Percentiles rank a stretch among this genome's conserved stretches.
These are phyloP conservation scores for Grammatotria lemairii DNA, from an alignment of 2,113 vertebrate genomes.

Conservation along the genomic window DNA sequence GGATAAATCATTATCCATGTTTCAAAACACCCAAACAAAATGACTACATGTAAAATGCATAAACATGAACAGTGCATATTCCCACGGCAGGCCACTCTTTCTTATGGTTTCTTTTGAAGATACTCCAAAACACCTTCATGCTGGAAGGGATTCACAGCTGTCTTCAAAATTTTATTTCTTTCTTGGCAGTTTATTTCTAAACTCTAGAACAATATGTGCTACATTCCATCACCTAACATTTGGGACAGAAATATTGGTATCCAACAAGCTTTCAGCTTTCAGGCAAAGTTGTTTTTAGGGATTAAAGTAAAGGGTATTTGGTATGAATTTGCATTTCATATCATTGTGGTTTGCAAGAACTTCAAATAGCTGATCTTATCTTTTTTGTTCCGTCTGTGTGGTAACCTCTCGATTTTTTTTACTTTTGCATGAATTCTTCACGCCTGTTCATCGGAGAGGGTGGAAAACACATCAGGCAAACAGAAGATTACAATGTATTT, in stretches of 20 bases:
- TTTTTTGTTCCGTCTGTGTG: not conserved
- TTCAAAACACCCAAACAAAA: not conserved
- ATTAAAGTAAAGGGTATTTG: not conserved
- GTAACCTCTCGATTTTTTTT: not conserved
- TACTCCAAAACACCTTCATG: slow-evolving; percentile 39
- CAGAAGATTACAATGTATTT: not conserved
- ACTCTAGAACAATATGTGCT: slow-evolving; percentile 11
- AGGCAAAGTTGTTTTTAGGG: not conserved
- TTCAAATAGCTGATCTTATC: not conserved
- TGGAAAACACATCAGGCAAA: not conserved
- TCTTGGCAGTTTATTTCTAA: slow-evolving; percentile 32
- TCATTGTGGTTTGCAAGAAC: not conserved
- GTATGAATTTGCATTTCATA: not conserved
- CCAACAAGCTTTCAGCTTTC: not conserved
- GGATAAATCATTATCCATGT: not conserved
- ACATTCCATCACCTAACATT: not conserved
- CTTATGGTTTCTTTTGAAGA: slow-evolving; percentile 33
- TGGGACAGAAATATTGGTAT: not conserved
- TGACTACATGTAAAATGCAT: not conserved
- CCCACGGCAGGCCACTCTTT: not conserved
- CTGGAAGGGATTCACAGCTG: slow-evolving; percentile 27
- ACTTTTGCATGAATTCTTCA: not conserved
- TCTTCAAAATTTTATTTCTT: not conserved
- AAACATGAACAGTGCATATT: not conserved
- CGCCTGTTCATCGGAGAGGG: not conserved